Evolutionary conservation across 2,797 vertebrate genomes (phyloP).

Genomic region (Brotula barbata): DNA sequence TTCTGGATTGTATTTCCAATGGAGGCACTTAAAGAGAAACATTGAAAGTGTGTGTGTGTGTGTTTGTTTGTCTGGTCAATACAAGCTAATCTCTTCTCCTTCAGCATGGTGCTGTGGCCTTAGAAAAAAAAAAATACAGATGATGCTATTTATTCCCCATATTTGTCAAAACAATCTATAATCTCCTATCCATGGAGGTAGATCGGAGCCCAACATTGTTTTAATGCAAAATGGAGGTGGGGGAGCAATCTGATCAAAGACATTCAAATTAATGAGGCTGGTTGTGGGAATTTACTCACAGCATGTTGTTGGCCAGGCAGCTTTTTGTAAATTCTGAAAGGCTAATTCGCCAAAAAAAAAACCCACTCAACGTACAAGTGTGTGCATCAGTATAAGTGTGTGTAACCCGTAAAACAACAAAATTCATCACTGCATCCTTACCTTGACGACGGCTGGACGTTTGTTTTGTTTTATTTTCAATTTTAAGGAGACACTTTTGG

Average conservation of each 20-base stretch:
- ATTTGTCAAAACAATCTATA: slow-evolving; percentile 24
- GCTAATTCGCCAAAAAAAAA: slow-evolving; percentile 8
- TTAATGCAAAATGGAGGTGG: slow-evolving; percentile 54
- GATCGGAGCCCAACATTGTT: slow-evolving; percentile 22
- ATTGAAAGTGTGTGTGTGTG: background rate
- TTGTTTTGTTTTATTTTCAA: slow-evolving; percentile 8
- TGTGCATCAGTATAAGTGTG: no score
- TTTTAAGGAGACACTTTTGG: slow-evolving; percentile 26
- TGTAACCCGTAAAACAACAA: no score
- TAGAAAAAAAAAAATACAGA: slow-evolving; percentile 2
- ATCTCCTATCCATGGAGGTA: slow-evolving; percentile 16
- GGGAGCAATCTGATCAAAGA: slow-evolving; percentile 19
- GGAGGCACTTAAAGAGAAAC: background rate
- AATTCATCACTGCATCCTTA: slow-evolving; percentile 29
- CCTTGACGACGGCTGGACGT: slow-evolving; percentile 44
- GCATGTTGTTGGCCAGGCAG: no score
- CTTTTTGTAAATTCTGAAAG: background rate
- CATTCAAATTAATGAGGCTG: slow-evolving; percentile 15
- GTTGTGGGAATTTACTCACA: background rate
- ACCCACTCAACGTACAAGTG: no score
- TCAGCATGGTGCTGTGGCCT: slow-evolving; percentile 13
- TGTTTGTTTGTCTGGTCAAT: background rate
- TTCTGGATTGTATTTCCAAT: slow-evolving; percentile 1
- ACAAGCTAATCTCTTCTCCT: background rate
- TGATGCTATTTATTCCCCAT: slow-evolving; percentile 8